Base-by-base conservation (phyloP, 2,113 vertebrate species). In the Orthonyx spaldingii region DNA sequence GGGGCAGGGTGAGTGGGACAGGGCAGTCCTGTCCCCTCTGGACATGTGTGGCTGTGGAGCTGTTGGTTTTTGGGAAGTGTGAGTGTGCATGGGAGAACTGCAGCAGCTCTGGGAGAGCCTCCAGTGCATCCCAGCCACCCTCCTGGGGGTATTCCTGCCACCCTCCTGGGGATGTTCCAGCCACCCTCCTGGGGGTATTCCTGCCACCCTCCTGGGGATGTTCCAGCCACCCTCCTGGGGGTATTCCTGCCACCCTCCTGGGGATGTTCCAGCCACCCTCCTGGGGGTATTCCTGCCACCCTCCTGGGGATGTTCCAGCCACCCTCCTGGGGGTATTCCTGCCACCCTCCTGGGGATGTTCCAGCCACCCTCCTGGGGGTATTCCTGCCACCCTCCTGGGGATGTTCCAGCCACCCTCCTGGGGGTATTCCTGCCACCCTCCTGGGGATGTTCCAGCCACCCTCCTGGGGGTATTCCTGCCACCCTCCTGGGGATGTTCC, bases 1-100 rank as follows among this genome's bases (percentile, higher is more conserved):
- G 5, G 49, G 49, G 26, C 5, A 4, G n/a, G 16, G n/a, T 27
- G 19, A 30, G 19, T 1, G 2, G n/a, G 53, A 32, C 0, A 1
- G 50, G 64, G 37, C 23, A 50, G 24, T 27, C 13, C n/a, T 17
- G 28, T 75, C 20, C 23, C 23, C 28, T 59, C 53, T 8, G 71
- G 49, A 20, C n/a, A 55, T 26, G 2, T 2, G 16, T 32, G 59
- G 33, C 74, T 53, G 39, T 41, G 37, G 69, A 44, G 19, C 6
- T 10, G 4, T 8, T 24, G 9, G 18, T 23, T 17, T 11, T 11
- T n/a, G 50, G 64, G 33, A 27, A 50, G 13, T 9, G 8, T 11
- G 44, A 35, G 42, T 37, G n/a, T 26, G 23, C 18, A 15, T 16
- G 8, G 35, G 12, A 28, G 11, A 57, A 13, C 39, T 30, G 37